phyloP scores from a whole-genome alignment of 53 echinoderm and acorn worm species.

The Hippasteria phrygiana region DNA sequence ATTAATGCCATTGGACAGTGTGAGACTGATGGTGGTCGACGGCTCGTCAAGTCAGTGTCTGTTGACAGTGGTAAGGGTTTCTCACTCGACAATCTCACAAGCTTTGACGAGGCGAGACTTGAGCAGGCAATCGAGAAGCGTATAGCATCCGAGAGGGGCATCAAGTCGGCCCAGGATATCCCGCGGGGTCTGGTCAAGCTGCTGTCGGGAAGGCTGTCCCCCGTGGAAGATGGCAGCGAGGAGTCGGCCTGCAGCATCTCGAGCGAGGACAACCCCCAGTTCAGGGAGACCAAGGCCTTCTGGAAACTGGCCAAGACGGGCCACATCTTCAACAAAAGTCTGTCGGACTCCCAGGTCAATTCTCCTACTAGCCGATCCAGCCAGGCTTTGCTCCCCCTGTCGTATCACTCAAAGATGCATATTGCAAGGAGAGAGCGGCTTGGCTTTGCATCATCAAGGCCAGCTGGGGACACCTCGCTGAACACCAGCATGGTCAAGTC shows the following conservation, averaged over 20 bases:
- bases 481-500: conserved; percentile 75
- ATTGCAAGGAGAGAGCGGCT: neutral
- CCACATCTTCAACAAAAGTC: conserved; percentile 60
- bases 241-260: conserved; percentile 44
- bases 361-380: neutral
- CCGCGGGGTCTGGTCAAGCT: conserved; percentile 55
- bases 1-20: conserved; percentile 12
- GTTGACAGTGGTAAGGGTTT: conserved; percentile 92
- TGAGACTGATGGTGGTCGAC: conserved; percentile 26
- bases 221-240: conserved; percentile 50
- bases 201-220: conserved; percentile 51
- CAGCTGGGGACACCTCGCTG: neutral
- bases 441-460: neutral
- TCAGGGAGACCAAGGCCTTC: conserved; percentile 48
- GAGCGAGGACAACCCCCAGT: conserved; percentile 57
- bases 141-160: conserved; percentile 43
- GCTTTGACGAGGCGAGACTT: conserved; percentile 19
- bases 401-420: conserved; percentile 37
- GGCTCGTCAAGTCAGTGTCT: conserved; percentile 87
- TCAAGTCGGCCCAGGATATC: conserved; percentile 48
- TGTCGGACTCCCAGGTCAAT: conserved; percentile 57
- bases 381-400: neutral
- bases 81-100: conserved; percentile 83
- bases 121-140: conserved; percentile 26
- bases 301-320: conserved; percentile 55